phyloP scores from a whole-genome alignment of 2,888 invertebrate genomes.

The Salticus scenicus region DNA sequence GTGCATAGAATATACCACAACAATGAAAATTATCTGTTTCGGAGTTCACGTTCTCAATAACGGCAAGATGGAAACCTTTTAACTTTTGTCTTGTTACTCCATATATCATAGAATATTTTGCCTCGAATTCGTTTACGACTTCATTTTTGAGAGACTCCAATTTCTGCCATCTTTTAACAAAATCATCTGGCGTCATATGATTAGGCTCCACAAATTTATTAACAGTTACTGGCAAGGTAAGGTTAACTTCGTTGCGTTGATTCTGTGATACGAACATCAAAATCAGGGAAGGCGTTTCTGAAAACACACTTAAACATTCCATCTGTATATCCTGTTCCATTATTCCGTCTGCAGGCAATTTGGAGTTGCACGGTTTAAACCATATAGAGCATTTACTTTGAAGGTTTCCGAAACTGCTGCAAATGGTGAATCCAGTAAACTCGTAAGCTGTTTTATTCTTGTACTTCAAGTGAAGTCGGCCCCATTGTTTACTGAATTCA shows the following conservation, averaged over 20 bases:
- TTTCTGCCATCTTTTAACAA: slow-evolving; percentile 15
- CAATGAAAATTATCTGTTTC: not conserved
- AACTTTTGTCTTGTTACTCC: slow-evolving; percentile 5
- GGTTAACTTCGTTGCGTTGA: not conserved
- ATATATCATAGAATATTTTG: slow-evolving; percentile 23
- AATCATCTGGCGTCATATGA: slow-evolving; percentile 4
- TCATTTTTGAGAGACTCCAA: not conserved
- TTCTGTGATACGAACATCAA: not conserved
- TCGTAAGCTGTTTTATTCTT: slow-evolving; percentile 22
- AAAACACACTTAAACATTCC: slow-evolving; percentile 38
- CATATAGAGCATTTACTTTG: not conserved
- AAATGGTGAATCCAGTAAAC: not conserved
- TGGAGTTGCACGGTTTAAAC: not conserved
- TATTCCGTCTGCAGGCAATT: not conserved
- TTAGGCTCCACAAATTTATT: slow-evolving; percentile 48
- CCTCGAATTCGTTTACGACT: not conserved
- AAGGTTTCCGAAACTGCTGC: not conserved
- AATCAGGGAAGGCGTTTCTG: not conserved
- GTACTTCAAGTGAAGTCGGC: slow-evolving; percentile 19
- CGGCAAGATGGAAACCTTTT: slow-evolving; percentile 10
- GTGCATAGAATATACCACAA: not conserved
- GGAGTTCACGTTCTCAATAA: not conserved
- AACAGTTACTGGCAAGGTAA: slow-evolving; percentile 39
- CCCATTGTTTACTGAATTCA: slow-evolving; percentile 9
- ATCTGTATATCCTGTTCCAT: slow-evolving; percentile 21